phyloP scores from a whole-genome alignment of 1,140 invertebrate genomes.

The Drosophila bipectinata region DNA sequence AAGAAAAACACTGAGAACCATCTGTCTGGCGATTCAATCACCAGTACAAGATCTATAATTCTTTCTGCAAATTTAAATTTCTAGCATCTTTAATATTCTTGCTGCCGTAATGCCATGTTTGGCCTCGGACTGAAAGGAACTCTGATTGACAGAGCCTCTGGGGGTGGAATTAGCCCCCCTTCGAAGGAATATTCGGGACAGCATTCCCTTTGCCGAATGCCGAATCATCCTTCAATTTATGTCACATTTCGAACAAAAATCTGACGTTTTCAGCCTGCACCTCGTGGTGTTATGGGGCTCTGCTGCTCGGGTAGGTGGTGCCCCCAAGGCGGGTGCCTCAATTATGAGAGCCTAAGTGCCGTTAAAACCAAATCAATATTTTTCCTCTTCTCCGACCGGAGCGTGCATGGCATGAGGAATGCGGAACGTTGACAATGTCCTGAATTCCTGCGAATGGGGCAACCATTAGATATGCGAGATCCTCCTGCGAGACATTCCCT shows the following conservation, averaged over 20 bases:
- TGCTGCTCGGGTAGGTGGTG: neutral
- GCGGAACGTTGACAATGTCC: constrained; percentile 44
- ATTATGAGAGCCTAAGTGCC: constrained; percentile 52
- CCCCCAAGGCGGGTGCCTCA: constrained; percentile 28
- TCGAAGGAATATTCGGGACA: constrained; percentile 21
- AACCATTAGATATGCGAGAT: constrained; percentile 38
- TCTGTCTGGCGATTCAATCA: neutral
- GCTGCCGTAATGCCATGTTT: constrained; percentile 9
- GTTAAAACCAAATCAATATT: constrained; percentile 61
- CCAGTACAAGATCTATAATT: neutral
- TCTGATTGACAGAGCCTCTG: constrained; percentile 30
- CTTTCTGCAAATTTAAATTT: neutral
- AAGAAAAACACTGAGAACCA: constrained; percentile 4
- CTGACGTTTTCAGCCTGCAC: constrained; percentile 3
- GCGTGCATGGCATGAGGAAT: constrained; percentile 45
- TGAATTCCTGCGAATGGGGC: constrained; percentile 18
- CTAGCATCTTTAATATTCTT: neutral
- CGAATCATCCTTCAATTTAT: constrained; percentile 58
- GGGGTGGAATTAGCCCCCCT: constrained; percentile 17
- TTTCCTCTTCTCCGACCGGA: constrained; percentile 18
- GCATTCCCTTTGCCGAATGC: constrained; percentile 31
- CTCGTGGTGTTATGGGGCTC: neutral
- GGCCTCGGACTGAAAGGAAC: constrained; percentile 20
- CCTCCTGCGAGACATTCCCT: neutral
- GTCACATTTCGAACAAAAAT: constrained; percentile 40